Evolutionary conservation across 2,797 vertebrate genomes (phyloP).

Genomic region (Amblyraja radiata): DNA sequence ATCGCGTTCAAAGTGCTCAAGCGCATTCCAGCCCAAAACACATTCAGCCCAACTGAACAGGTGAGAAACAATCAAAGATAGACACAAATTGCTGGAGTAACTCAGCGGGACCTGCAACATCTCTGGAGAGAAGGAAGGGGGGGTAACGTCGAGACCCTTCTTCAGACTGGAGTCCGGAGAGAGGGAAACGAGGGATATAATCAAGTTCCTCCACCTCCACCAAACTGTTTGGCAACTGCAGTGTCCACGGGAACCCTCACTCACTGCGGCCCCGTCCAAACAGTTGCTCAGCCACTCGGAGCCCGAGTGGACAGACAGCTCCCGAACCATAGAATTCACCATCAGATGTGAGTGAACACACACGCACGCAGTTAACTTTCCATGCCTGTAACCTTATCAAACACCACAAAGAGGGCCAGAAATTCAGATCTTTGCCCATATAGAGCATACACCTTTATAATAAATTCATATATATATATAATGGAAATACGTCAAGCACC

Average conservation of each 20-base stretch:
- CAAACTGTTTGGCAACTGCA: not conserved
- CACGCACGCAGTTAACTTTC: not conserved
- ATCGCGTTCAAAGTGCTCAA: not conserved
- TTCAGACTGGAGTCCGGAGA: no score
- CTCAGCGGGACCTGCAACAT: no score
- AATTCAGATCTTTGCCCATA: not conserved
- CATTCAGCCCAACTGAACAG: no score
- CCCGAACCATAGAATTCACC: not conserved
- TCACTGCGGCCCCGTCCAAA: not conserved
- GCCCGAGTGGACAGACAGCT: not conserved
- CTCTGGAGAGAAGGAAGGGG: no score
- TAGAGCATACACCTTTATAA: not conserved
- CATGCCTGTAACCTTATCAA: not conserved
- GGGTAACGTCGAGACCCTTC: no score
- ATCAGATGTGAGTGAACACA: no score
- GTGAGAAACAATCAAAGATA: no score
- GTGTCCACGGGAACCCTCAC: not conserved
- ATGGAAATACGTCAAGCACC: not conserved
- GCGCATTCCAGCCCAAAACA: no score
- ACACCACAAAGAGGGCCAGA: not conserved
- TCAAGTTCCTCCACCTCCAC: not conserved
- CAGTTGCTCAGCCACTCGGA: not conserved
- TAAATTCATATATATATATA: not conserved
- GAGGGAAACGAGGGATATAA: no score
- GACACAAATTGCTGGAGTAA: no score